These are phyloP conservation scores for Drosophila sordidula DNA, from an alignment of 2,888 invertebrate species.

Conservation along the genomic window DNA sequence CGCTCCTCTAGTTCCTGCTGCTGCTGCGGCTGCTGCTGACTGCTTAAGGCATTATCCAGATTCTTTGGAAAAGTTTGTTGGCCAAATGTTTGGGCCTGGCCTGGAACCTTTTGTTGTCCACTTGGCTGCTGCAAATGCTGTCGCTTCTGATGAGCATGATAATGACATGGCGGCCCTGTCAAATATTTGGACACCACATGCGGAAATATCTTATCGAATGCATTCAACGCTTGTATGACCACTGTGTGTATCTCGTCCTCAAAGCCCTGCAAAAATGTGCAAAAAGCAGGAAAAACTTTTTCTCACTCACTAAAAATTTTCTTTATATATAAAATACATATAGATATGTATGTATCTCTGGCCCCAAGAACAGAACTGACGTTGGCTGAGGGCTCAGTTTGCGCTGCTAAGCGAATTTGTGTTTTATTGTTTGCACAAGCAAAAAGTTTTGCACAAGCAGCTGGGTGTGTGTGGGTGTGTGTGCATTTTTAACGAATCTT, in stretches of 20 bases:
- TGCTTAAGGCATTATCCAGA: constrained; percentile 79
- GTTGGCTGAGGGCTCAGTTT: constrained; percentile 36
- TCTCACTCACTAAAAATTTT: constrained; percentile 14
- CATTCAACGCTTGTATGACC: constrained; percentile 85
- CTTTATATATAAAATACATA: constrained; percentile 2
- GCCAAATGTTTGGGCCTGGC: constrained; percentile 74
- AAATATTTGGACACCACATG: constrained; percentile 85
- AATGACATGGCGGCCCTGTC: constrained; percentile 80
- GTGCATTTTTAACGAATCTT: constrained; percentile 80
- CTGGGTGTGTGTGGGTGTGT: constrained; percentile 41
- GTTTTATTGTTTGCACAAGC: constrained; percentile 81
- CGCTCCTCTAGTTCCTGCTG: constrained; percentile 22
- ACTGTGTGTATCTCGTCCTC: constrained; percentile 85
- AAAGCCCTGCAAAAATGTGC: constrained; percentile 80
- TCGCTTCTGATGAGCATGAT: constrained; percentile 74
- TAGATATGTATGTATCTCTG: constrained; percentile 25
- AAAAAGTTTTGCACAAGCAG: constrained; percentile 69
- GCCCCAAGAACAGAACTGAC: constrained; percentile 57
- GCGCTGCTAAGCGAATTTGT: constrained; percentile 77
- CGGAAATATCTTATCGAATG: constrained; percentile 85
- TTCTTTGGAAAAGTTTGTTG: constrained; percentile 71
- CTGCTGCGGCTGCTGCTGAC: constrained; percentile 62
- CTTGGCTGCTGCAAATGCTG: constrained; percentile 62
- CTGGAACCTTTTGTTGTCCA: constrained; percentile 73
- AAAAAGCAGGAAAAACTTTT: constrained; percentile 24